Evolutionary conservation across 1,140 invertebrate genomes (phyloP).

Genomic region (Polypedilum pembai): DNA sequence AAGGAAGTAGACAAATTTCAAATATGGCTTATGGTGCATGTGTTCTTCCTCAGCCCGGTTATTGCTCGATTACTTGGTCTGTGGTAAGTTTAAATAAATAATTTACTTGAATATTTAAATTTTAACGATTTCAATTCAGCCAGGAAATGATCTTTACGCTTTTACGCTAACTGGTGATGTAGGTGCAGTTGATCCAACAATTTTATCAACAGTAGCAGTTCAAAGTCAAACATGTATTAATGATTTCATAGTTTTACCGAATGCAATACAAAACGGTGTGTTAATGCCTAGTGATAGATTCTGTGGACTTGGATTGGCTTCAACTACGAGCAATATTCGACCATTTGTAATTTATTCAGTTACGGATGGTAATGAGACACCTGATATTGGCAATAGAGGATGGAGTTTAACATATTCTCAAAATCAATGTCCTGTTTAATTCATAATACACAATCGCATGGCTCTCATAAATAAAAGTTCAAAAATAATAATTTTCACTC

Average conservation of each 20-base stretch:
- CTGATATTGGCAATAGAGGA: conserved; percentile 61
- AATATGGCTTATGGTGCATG: conserved; percentile 71
- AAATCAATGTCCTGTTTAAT: conserved; percentile 49
- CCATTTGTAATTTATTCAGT: conserved; percentile 67
- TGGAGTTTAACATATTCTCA: conserved; percentile 63
- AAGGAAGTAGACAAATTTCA: conserved; percentile 61
- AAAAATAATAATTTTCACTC: too few species aligned
- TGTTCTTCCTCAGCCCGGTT: conserved; percentile 37
- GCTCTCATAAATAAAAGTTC: not conserved
- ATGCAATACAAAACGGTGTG: conserved; percentile 47
- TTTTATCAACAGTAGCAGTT: conserved; percentile 48
- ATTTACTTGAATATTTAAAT: not conserved
- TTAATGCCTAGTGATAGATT: conserved; percentile 54
- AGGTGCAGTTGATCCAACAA: conserved; percentile 48
- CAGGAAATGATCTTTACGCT: conserved; percentile 49
- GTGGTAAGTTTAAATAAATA: conserved; percentile 35
- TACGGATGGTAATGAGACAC: conserved; percentile 53
- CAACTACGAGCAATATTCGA: conserved; percentile 56
- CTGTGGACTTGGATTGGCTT: conserved; percentile 60
- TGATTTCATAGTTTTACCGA: conserved; percentile 68
- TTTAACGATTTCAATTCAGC: conserved; percentile 31
- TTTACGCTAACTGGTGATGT: conserved; percentile 64
- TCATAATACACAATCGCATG: too few species aligned
- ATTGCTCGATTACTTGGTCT: conserved; percentile 41
- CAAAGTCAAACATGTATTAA: conserved; percentile 53